Conservation (phyloP, 2,888 invertebrate species). For the Villa cingulata region DNA sequence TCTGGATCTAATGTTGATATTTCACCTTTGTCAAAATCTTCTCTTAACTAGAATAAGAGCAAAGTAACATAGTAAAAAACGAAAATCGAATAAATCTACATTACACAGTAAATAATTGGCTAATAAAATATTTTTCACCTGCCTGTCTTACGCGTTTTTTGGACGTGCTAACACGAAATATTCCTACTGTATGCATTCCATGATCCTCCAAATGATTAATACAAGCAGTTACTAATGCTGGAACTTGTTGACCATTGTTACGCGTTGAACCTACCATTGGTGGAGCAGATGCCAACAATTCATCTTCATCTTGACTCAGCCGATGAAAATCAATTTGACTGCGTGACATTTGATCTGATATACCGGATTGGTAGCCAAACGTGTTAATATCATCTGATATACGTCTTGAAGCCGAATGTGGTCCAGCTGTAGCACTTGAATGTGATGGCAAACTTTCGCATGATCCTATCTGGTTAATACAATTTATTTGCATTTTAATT, state of each 20-base stretch:
- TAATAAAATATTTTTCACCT: conserved; percentile 15
- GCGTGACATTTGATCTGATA: conserved; percentile 20
- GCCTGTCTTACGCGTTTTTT: conserved; percentile 87
- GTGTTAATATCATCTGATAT: conserved; percentile 4
- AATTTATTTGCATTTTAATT: conserved; percentile 17
- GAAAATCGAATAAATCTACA: background rate
- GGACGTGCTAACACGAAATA: conserved; percentile 85
- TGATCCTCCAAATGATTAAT: conserved; percentile 66
- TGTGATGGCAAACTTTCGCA: conserved; percentile 53
- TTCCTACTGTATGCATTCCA: conserved; percentile 73
- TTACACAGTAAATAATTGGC: too few relatives aligned
- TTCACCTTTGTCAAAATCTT: conserved; percentile 77
- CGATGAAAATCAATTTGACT: conserved; percentile 40
- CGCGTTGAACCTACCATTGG: conserved; percentile 19
- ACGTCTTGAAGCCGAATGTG: conserved; percentile 7
- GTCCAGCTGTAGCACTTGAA: conserved; percentile 1
- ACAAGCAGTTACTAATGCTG: conserved; percentile 64
- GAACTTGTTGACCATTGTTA: conserved; percentile 43
- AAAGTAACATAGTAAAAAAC: too few relatives aligned
- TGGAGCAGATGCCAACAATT: conserved; percentile 28
- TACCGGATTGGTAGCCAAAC: background rate
- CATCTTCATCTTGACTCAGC: conserved; percentile 32
- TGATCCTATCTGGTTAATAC: conserved; percentile 52
- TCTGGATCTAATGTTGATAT: conserved; percentile 59
- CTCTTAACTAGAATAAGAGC: conserved; percentile 52